Percentiles rank a stretch among this genome's conserved stretches.
These are phyloP conservation scores for Drosophila subpulchrella DNA, from an alignment of 1,140 invertebrate species.

Conservation along the genomic window DNA sequence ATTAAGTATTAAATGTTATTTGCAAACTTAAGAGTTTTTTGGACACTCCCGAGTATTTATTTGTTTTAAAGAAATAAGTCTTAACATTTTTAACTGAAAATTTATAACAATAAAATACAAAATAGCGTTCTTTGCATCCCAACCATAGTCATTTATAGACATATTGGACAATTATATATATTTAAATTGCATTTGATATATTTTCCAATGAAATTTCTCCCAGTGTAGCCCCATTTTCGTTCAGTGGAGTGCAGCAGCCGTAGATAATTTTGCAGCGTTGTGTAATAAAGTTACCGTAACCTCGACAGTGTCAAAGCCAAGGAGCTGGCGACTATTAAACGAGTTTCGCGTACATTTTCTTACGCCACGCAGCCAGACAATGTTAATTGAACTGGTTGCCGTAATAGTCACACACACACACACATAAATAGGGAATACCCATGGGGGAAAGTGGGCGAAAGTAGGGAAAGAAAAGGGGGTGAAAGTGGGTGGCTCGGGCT, in stretches of 20 bases:
- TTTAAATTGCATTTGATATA: too few relatives aligned
- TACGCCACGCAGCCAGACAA: slow-evolving; percentile 64
- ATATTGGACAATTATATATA: too few relatives aligned
- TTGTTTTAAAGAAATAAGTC: too few relatives aligned
- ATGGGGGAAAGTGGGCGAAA: not conserved
- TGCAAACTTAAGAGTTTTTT: too few relatives aligned
- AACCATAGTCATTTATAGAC: too few relatives aligned
- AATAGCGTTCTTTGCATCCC: too few relatives aligned
- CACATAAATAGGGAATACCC: not conserved
- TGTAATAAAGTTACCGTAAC: slow-evolving; percentile 55
- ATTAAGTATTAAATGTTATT: too few relatives aligned
- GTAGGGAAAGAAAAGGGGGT: not conserved
- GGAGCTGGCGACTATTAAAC: slow-evolving; percentile 65
- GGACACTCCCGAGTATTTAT: too few relatives aligned
- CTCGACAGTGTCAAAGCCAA: slow-evolving; percentile 13
- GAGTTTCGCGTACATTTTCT: slow-evolving; percentile 76
- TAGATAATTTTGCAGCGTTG: slow-evolving; percentile 37
- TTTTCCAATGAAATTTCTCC: too few relatives aligned
- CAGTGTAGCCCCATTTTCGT: not conserved
- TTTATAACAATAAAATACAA: too few relatives aligned
- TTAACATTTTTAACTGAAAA: too few relatives aligned
- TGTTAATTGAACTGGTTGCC: slow-evolving; percentile 75
- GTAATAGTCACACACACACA: slow-evolving; percentile 36
- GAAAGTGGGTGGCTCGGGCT: slow-evolving; percentile 1
- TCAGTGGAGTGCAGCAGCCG: slow-evolving; percentile 27